Conservation (phyloP, 2,113 vertebrate species). For the Hemibagrus wyckioides region DNA sequence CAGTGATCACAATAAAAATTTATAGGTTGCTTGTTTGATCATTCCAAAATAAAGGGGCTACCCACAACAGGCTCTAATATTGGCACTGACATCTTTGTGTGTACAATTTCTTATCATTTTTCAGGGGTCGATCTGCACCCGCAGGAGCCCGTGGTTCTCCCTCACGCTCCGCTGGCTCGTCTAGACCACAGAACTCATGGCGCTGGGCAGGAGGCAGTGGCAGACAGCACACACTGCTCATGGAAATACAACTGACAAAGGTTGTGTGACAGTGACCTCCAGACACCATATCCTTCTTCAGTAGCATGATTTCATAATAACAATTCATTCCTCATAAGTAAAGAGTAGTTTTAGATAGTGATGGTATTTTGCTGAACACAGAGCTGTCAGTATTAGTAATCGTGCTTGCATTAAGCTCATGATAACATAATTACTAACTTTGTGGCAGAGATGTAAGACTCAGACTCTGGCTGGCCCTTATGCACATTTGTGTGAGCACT, state of each 20-base stretch:
- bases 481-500: neutral
- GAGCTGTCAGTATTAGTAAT: neutral
- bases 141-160: constrained; percentile 78
- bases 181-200: constrained; percentile 89
- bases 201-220: constrained; percentile 83
- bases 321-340: neutral
- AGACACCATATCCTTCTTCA: neutral
- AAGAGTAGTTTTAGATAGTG: too few species aligned
- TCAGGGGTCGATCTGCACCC: constrained; percentile 66
- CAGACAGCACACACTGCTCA: constrained; percentile 82
- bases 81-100: neutral
- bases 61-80: neutral
- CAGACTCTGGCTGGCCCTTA: neutral
- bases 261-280: constrained; percentile 56
- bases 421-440: neutral
- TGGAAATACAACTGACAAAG: constrained; percentile 94
- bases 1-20: neutral
- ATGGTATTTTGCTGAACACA: neutral
- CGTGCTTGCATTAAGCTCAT: neutral
- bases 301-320: neutral
- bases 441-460: neutral
- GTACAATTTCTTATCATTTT: neutral
- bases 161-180: constrained; percentile 74
- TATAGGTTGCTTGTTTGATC: neutral
- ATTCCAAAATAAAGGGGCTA: neutral